Evolutionary conservation across 2,113 vertebrate species (phyloP).

Genomic region (Atractosteus spatula): DNA sequence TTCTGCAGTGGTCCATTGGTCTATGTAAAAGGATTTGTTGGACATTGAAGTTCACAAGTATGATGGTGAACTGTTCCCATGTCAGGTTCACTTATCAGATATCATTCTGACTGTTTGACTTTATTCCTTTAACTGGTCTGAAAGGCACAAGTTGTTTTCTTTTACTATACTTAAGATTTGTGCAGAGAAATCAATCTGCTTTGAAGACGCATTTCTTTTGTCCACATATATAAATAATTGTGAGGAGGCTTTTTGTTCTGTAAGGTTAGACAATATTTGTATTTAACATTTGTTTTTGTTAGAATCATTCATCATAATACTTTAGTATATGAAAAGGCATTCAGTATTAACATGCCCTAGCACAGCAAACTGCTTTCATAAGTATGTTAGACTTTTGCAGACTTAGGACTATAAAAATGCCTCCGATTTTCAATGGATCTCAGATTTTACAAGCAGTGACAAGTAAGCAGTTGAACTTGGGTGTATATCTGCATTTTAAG

Average conservation of each 20-base stretch:
- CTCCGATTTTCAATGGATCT: conserved; percentile 44
- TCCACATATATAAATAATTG: conserved; percentile 35
- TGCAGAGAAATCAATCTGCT: conserved; percentile 23
- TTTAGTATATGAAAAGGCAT: conserved; percentile 51
- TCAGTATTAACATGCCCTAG: conserved; percentile 48
- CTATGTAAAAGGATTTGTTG: too few relatives aligned
- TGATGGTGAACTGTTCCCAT: too few relatives aligned
- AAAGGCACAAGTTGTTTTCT: too few relatives aligned
- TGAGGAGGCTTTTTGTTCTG: conserved; percentile 53
- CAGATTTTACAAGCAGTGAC: conserved; percentile 38
- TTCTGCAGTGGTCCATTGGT: too few relatives aligned
- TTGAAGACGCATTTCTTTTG: conserved; percentile 32
- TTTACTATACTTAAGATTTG: too few relatives aligned
- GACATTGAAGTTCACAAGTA: too few relatives aligned
- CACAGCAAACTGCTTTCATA: conserved; percentile 53
- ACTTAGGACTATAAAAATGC: conserved; percentile 39
- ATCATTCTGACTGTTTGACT: too few relatives aligned
- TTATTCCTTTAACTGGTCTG: too few relatives aligned
- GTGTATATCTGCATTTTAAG: conserved; percentile 28
- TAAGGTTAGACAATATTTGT: conserved; percentile 45
- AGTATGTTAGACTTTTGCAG: conserved; percentile 42
- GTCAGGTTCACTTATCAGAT: too few relatives aligned
- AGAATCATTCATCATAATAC: conserved; percentile 45
- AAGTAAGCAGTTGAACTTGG: conserved; percentile 43
- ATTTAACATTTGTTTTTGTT: conserved; percentile 42